These are phyloP conservation scores for Drosophila longiperda DNA, from an alignment of 2,888 invertebrate genomes.

Conservation along the genomic window DNA sequence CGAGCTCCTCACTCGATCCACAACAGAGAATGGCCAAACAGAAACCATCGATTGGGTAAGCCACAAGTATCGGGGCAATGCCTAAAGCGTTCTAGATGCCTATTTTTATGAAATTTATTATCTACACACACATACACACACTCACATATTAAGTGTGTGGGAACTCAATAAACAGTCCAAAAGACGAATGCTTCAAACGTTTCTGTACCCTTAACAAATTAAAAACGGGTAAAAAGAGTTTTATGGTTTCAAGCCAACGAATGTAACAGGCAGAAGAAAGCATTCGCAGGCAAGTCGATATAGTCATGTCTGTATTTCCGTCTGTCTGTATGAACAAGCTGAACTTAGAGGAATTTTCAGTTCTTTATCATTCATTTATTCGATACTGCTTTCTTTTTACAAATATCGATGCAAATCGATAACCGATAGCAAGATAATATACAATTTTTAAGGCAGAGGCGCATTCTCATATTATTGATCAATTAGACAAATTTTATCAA, in stretches of 20 bases:
- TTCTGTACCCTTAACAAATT: background rate
- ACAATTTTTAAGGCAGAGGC: background rate
- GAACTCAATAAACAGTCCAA: slow-evolving; percentile 48
- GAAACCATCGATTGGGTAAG: slow-evolving; percentile 44
- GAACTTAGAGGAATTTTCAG: background rate
- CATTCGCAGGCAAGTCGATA: background rate
- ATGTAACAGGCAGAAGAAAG: background rate
- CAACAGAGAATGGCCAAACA: slow-evolving; percentile 9
- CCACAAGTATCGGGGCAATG: slow-evolving; percentile 9
- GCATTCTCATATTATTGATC: background rate
- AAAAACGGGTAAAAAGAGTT: background rate
- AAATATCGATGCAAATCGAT: background rate
- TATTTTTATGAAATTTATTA: slow-evolving; percentile 27
- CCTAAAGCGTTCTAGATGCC: slow-evolving; percentile 10
- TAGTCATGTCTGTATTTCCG: no score
- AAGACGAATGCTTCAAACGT: slow-evolving; percentile 36
- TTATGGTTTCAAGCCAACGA: background rate
- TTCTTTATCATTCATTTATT: background rate
- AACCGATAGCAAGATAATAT: background rate
- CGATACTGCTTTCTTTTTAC: background rate
- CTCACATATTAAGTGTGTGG: background rate
- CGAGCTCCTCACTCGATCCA: background rate
- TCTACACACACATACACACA: background rate
- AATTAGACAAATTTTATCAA: background rate
- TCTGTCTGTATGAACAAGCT: background rate